phyloP scores from a whole-genome alignment of 2,797 vertebrate species.

The Euthynnus affinis region DNA sequence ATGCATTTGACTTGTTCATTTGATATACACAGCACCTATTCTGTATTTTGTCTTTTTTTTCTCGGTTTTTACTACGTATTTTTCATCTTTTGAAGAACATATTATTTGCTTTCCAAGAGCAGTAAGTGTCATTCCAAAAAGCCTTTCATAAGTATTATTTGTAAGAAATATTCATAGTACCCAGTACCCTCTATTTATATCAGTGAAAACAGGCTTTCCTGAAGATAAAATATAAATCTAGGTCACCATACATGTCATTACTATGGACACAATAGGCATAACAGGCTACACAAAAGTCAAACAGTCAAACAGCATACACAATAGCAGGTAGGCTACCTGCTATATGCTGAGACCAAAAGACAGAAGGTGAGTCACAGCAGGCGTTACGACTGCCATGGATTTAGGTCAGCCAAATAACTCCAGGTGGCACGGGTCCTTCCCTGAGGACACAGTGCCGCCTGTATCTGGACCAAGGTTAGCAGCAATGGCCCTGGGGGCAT shows the following conservation, averaged over 20 bases:
- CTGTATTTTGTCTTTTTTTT: not conserved
- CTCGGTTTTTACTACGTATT: not conserved
- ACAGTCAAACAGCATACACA: constrained; percentile 50
- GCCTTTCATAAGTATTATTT: constrained; percentile 31
- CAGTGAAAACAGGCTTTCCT: constrained; percentile 25
- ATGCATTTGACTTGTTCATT: not conserved
- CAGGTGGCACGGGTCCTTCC: constrained; percentile 80
- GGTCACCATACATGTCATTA: constrained; percentile 57
- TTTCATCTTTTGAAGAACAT: not conserved
- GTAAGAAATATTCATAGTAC: not conserved
- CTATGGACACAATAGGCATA: constrained; percentile 44
- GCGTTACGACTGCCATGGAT: constrained; percentile 74
- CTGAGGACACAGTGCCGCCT: constrained; percentile 68
- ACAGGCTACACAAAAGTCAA: constrained; percentile 33
- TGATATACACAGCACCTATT: not conserved
- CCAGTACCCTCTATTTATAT: constrained; percentile 5
- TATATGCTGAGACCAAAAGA: constrained; percentile 72
- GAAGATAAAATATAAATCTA: constrained; percentile 51
- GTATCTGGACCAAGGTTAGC: constrained; percentile 84
- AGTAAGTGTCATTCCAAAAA: constrained; percentile 21
- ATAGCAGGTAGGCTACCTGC: constrained; percentile 44
- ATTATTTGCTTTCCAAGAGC: not conserved
- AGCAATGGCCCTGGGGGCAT: constrained; percentile 67
- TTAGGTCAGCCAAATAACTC: constrained; percentile 83
- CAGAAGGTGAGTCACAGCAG: constrained; percentile 83